phyloP scores from a whole-genome alignment of 2,888 invertebrate genomes.

The Sycophila texana region DNA sequence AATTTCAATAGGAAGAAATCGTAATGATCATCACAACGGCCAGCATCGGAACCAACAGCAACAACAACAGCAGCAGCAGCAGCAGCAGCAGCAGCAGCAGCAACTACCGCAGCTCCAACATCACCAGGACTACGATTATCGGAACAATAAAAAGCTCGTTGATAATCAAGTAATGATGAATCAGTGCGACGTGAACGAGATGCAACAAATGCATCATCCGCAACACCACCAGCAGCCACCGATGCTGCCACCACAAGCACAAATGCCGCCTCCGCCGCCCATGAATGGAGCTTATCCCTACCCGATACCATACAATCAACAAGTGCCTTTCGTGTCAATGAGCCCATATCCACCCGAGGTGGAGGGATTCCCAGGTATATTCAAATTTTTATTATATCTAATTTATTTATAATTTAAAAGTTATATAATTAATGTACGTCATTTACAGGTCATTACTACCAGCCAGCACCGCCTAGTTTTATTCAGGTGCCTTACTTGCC shows the following conservation, averaged over 20 bases:
- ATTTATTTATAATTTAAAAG: not conserved
- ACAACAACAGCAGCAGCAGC: not conserved
- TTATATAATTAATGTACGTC: not conserved
- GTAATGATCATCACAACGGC: slow-evolving; percentile 46
- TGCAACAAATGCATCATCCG: slow-evolving; percentile 5
- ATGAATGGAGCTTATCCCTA: slow-evolving; percentile 43
- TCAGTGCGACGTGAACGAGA: slow-evolving; percentile 35
- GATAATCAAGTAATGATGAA: slow-evolving; percentile 18
- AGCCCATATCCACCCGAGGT: slow-evolving; percentile 44
- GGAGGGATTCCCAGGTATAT: slow-evolving; percentile 48
- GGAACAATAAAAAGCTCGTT: slow-evolving; percentile 22
- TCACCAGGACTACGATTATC: slow-evolving; percentile 41
- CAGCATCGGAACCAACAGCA: slow-evolving; percentile 15
- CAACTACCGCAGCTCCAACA: slow-evolving; percentile 40
- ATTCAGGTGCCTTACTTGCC: slow-evolving; percentile 47
- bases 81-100: slow-evolving; percentile 15
- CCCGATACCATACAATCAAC: slow-evolving; percentile 50
- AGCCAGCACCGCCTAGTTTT: slow-evolving; percentile 44
- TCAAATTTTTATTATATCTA: not conserved
- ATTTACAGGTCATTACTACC: slow-evolving; percentile 46
- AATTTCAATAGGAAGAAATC: slow-evolving; percentile 33
- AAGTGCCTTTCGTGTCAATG: slow-evolving; percentile 48
- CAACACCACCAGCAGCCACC: slow-evolving; percentile 36
- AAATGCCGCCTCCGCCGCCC: slow-evolving; percentile 50
- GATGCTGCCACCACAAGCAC: slow-evolving; percentile 37